These are phyloP conservation scores for Oncorhynchus clarkii DNA, from an alignment of 2,113 vertebrate species.

Conservation along the genomic window DNA sequence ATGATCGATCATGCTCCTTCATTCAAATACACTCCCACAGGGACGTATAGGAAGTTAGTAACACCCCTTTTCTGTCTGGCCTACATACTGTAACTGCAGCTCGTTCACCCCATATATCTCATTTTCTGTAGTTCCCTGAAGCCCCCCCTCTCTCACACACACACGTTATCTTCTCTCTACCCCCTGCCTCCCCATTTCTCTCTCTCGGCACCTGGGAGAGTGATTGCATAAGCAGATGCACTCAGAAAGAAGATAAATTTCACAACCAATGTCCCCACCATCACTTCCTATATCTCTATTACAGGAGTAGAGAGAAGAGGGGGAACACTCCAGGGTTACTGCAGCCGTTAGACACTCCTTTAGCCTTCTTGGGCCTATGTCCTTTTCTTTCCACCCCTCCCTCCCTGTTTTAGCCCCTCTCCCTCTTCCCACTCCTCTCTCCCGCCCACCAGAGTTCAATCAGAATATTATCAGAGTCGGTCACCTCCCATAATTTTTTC, in stretches of 20 bases:
- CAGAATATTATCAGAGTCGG: conserved; percentile 36
- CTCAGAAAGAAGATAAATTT: conserved; percentile 55
- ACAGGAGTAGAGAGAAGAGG: neutral
- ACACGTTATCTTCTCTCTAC: neutral
- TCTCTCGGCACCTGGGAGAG: conserved; percentile 63
- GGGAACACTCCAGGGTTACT: neutral
- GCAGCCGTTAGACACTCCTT: neutral
- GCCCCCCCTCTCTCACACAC: conserved; percentile 4
- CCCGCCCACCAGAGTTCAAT: conserved; percentile 18
- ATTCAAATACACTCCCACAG: neutral
- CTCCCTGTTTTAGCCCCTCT: too few relatives aligned
- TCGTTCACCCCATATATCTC: conserved; percentile 21
- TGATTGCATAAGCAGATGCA: conserved; percentile 70
- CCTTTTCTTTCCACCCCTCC: neutral
- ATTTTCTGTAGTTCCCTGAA: conserved; percentile 44
- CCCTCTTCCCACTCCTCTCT: conserved; percentile 2
- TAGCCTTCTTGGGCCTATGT: neutral
- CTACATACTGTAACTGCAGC: too few relatives aligned
- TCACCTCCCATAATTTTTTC: conserved; percentile 47
- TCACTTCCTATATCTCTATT: neutral
- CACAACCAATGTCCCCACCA: conserved; percentile 41
- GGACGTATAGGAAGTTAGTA: too few relatives aligned
- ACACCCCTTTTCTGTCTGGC: too few relatives aligned
- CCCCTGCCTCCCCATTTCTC: neutral
- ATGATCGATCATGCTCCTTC: neutral